Conservation (phyloP, 2,113 vertebrate genomes). For the Microcebus ravelobensis region DNA sequence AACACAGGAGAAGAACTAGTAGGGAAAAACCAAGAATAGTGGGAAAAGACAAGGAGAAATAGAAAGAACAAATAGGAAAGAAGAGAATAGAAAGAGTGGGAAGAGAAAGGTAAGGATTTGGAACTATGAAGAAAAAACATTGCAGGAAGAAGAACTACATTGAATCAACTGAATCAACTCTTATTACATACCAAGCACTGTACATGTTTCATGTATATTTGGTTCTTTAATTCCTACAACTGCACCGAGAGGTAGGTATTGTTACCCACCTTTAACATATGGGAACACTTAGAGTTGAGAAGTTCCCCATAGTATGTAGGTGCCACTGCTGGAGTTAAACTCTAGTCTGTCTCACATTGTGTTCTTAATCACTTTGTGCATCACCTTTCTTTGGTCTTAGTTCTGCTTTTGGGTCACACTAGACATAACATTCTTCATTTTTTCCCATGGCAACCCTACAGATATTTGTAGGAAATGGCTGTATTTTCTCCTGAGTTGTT, state of each 20-base stretch:
- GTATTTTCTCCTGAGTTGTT: constrained; percentile 14
- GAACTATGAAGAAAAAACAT: neutral
- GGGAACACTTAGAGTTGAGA: neutral
- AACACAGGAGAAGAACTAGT: neutral
- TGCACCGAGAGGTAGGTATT: neutral
- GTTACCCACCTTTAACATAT: neutral
- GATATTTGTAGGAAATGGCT: neutral
- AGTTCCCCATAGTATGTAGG: fast-evolving
- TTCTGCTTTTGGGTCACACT: neutral
- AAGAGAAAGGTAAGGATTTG: neutral
- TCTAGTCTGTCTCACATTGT: neutral
- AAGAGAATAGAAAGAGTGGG: neutral
- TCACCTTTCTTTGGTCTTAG: neutral
- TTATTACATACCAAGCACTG: neutral
- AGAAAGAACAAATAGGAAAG: neutral
- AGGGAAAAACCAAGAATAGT: neutral
- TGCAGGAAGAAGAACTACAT: neutral
- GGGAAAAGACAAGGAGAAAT: neutral
- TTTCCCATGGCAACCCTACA: neutral
- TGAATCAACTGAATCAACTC: neutral
- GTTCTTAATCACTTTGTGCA: neutral
- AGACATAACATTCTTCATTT: neutral
- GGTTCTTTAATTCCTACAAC: neutral
- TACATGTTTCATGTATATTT: neutral
- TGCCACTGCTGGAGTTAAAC: neutral